Percentiles rank a stretch among this genome's conserved stretches.
Conservation (phyloP, 2,113 vertebrate species). For the Cottus gobio region DNA sequence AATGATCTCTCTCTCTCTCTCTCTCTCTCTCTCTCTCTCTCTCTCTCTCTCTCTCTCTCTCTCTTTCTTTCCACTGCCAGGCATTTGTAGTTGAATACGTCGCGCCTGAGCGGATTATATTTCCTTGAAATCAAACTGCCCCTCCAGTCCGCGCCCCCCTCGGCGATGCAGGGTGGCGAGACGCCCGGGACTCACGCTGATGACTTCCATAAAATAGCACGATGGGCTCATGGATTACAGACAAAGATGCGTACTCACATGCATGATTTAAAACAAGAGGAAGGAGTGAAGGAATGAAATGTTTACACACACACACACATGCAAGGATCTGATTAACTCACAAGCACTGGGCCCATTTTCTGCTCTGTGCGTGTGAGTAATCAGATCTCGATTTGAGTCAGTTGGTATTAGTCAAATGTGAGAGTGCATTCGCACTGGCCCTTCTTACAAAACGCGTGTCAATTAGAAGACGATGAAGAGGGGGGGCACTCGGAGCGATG, state of each 20-base stretch:
- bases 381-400: constrained; percentile 55
- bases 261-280: constrained; percentile 26
- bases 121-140: constrained; percentile 35
- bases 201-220: neutral
- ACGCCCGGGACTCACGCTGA: neutral
- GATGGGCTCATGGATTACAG: neutral
- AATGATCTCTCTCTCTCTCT: constrained; percentile 36
- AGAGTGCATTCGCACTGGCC: constrained; percentile 13
- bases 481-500: neutral
- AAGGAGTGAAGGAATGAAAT: constrained; percentile 30
- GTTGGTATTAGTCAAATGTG: constrained; percentile 41
- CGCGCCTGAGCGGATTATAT: constrained; percentile 22
- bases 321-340: constrained; percentile 18
- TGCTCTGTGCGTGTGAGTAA: constrained; percentile 48
- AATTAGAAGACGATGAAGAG: constrained; percentile 17
- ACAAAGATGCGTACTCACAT: neutral
- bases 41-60: constrained; percentile 4
- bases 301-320: constrained; percentile 14
- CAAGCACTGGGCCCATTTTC: constrained; percentile 3
- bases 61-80: no score
- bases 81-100: constrained; percentile 25
- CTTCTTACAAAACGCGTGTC: constrained; percentile 20
- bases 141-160: neutral
- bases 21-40: constrained; percentile 1
- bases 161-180: neutral